Evolutionary conservation across 1,140 invertebrate species (phyloP).

Genomic region (Helicoverpa zea): DNA sequence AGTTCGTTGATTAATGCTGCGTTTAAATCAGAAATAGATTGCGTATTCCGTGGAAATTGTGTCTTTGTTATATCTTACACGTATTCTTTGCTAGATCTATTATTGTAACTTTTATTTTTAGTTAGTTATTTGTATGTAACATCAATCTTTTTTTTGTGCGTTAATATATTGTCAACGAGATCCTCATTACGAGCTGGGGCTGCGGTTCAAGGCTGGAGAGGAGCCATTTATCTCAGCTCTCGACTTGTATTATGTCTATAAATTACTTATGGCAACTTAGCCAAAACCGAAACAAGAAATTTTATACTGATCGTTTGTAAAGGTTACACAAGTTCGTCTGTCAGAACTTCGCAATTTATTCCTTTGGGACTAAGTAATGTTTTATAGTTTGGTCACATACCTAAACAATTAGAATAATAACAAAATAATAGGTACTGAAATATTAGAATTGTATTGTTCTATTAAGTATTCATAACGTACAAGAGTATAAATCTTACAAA

Average conservation of each 20-base stretch:
- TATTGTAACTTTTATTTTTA: slow-evolving; percentile 9
- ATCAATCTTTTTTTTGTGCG: slow-evolving; percentile 38
- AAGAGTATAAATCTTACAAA: too few relatives aligned
- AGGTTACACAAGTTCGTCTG: slow-evolving; percentile 24
- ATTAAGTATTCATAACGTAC: too few relatives aligned
- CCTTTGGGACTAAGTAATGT: background rate
- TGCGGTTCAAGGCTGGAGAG: slow-evolving; percentile 62
- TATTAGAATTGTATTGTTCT: too few relatives aligned
- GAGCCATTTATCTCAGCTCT: slow-evolving; percentile 64
- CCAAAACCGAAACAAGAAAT: slow-evolving; percentile 34
- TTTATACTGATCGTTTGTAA: slow-evolving; percentile 19
- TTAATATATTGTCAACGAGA: slow-evolving; percentile 50
- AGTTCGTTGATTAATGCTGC: slow-evolving; percentile 31
- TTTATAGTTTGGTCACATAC: background rate
- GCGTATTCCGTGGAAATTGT: background rate
- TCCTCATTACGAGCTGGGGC: slow-evolving; percentile 40
- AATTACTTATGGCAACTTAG: slow-evolving; percentile 61
- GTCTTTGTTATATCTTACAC: slow-evolving; percentile 2
- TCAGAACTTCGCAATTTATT: slow-evolving; percentile 22
- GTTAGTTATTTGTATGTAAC: background rate
- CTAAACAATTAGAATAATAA: background rate
- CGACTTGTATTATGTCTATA: slow-evolving; percentile 64
- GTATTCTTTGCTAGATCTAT: background rate
- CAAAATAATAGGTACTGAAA: background rate
- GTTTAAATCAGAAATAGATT: slow-evolving; percentile 33